phyloP scores from a whole-genome alignment of 2,113 vertebrate species.

The Rallus limicola region DNA sequence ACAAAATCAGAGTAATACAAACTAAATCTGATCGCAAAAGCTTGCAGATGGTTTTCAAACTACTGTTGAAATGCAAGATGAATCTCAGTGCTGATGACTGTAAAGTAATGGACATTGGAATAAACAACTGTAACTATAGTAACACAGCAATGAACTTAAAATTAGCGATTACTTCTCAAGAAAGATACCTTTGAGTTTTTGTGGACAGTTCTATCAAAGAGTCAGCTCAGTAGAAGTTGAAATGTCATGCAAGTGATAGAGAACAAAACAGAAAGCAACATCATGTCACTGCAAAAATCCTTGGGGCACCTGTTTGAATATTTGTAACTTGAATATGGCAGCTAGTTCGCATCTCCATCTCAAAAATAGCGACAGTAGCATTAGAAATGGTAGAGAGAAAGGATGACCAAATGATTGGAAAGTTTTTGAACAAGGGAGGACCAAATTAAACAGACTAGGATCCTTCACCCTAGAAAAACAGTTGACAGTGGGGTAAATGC shows the following conservation, averaged over 20 bases:
- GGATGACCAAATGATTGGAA: not conserved
- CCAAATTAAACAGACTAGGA: not conserved
- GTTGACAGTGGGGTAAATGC: not conserved
- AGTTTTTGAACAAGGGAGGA: not conserved
- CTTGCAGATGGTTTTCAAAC: not conserved
- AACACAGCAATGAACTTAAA: not conserved
- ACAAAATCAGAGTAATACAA: not conserved
- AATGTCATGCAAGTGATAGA: not conserved
- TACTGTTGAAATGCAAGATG: not conserved
- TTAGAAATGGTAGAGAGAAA: not conserved
- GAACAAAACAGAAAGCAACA: not conserved
- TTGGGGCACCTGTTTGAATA: not conserved
- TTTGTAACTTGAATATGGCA: not conserved
- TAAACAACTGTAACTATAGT: rapidly evolving
- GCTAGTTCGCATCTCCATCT: not conserved
- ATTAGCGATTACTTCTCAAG: not conserved
- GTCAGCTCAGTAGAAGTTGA: not conserved
- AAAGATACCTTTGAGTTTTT: not conserved
- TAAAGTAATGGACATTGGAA: not conserved
- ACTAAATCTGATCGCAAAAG: not conserved
- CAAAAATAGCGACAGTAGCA: not conserved
- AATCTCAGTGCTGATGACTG: not conserved
- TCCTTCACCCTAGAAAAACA: not conserved
- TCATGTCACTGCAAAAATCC: not conserved
- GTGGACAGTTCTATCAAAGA: not conserved